Evolutionary conservation across 2,888 invertebrate genomes (phyloP), one percentile per base, ranked within the genome.

Genomic region (Junonia oenone): DNA sequence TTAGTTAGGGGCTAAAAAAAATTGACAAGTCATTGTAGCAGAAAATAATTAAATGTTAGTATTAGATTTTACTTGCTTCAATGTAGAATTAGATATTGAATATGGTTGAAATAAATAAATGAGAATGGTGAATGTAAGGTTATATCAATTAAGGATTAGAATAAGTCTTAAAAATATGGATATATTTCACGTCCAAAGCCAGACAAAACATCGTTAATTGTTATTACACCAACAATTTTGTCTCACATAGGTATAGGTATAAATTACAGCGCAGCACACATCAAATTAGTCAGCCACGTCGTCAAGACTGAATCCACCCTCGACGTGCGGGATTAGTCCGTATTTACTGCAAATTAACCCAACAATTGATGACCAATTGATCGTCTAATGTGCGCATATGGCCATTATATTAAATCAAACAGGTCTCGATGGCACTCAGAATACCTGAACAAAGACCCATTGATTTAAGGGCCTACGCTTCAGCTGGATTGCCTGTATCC

Each of bases 351-450:
- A 83, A 83, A 85, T 84, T 84, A 83, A 83, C 80, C 73, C 68
- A 64, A 53, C 84, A 83, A 86, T 83, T 84, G 87, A 83, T 84
- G 82, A 84, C 77, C 81, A 86, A 86, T 87, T 88, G 83, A 75
- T 71, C 75, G 73, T 75, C 73, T 71, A 68, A 68, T 67, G 65
- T 65, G 65, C 65, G 61, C 55, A 46, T 51, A 61, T 69, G 76
- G 72, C 85, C 81, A 88, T 89, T 82, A 87, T 84, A 86, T 88
- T 88, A 88, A 87, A 88, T 89, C 88, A 87, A 78, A 75, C 75
- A 66, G 76, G 73, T 62, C 64, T 62, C 67, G 65, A 66, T 68
- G 68, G 70, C 70, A 65, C 73, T 75, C 71, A 67, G 62, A 60
- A 59, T 78, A 83, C 84, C 84, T 85, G 83, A 59, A 83, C 84